A percentile compares a stretch with the other conserved stretches of the same genome.
Evolutionary conservation across 2,888 invertebrate genomes (phyloP).

Genomic region (Troilus luridus): DNA sequence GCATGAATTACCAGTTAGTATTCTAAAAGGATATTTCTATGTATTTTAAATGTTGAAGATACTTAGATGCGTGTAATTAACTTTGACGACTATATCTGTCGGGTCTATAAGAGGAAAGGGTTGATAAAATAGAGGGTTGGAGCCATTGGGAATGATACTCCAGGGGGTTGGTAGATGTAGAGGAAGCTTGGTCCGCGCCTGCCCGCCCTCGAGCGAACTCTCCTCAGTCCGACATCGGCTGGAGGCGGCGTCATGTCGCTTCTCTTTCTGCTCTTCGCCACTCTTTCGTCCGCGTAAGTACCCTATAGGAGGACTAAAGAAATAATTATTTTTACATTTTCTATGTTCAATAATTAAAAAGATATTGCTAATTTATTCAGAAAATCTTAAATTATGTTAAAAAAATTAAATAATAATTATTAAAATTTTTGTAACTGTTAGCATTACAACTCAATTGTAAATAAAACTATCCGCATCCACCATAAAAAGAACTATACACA

Average conservation of each 20-base stretch:
- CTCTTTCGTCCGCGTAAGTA: constrained; percentile 46
- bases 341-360: neutral
- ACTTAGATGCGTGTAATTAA: too few species aligned
- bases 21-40: too few species aligned
- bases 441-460: too few species aligned
- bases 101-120: neutral
- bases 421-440: too few species aligned
- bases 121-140: too few species aligned
- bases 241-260: constrained; percentile 38
- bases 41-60: too few species aligned
- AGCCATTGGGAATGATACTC: too few species aligned
- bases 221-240: constrained; percentile 42
- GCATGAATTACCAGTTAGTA: too few species aligned
- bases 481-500: too few species aligned
- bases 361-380: neutral
- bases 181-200: constrained; percentile 14
- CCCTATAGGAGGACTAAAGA: neutral
- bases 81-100: too few species aligned
- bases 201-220: neutral
- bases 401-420: neutral
- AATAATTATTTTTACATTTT: neutral
- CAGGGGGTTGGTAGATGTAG: neutral
- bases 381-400: neutral
- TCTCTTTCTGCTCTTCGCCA: constrained; percentile 26
- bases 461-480: too few species aligned